Conservation (phyloP, 2,797 vertebrate genomes). For the Aphelocoma californica region DNA sequence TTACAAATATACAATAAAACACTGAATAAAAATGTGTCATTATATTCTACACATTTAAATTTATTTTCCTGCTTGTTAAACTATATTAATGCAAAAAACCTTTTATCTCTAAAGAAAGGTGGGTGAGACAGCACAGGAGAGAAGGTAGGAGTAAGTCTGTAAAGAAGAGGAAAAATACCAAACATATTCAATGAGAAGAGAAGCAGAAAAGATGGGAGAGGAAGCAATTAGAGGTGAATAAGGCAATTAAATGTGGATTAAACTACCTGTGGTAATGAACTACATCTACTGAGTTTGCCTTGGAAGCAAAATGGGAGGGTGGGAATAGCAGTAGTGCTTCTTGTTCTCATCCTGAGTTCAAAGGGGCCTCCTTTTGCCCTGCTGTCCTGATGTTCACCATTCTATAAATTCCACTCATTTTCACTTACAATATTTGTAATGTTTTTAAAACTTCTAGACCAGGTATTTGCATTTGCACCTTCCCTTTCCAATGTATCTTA, state of each 20-base stretch:
- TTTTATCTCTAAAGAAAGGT: slow-evolving; percentile 57
- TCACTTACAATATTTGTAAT: background rate
- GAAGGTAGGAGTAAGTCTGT: slow-evolving; percentile 57
- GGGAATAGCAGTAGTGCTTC: background rate
- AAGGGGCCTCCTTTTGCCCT: background rate
- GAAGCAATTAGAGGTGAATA: background rate
- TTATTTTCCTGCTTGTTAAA: background rate
- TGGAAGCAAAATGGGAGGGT: background rate
- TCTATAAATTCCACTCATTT: background rate
- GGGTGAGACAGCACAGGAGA: slow-evolving; percentile 52
- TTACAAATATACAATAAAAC: background rate
- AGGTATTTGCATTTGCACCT: background rate
- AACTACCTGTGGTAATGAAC: background rate
- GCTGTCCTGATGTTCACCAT: background rate
- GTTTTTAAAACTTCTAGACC: background rate
- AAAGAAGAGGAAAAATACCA: slow-evolving; percentile 39
- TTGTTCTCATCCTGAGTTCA: background rate
- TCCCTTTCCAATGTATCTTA: background rate
- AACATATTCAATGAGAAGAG: background rate
- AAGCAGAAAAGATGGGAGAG: background rate
- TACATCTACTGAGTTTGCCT: background rate
- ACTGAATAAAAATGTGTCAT: background rate
- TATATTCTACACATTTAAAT: background rate
- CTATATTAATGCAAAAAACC: slow-evolving; percentile 41
- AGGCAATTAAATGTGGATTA: background rate